These are phyloP conservation scores for Heliconius hewitsoni DNA, from an alignment of 1,140 invertebrate genomes.

Conservation along the genomic window DNA sequence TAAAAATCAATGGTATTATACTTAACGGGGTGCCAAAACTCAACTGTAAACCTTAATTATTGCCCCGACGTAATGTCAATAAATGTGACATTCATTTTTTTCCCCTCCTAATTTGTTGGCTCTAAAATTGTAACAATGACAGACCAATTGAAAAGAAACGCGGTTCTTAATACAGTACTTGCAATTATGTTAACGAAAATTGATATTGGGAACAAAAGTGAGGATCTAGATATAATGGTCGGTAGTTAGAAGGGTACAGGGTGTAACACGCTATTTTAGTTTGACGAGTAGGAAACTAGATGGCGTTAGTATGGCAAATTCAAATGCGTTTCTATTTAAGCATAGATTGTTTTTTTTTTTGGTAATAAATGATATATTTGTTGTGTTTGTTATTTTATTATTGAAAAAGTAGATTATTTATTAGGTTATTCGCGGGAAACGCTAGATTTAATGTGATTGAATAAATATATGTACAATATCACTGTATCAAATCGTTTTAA, in stretches of 20 bases:
- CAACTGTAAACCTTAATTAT: conserved; percentile 66
- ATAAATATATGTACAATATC: neutral
- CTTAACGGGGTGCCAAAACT: conserved; percentile 66
- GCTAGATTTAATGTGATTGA: neutral
- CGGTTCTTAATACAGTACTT: conserved; percentile 12
- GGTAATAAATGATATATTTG: neutral
- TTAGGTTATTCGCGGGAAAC: neutral
- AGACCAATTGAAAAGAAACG: conserved; percentile 43
- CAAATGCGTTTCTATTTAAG: conserved; percentile 46
- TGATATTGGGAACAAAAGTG: conserved; percentile 28
- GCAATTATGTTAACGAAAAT: conserved; percentile 27
- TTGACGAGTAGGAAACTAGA: conserved; percentile 51
- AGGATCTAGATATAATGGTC: conserved; percentile 51
- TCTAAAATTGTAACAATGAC: conserved; percentile 63
- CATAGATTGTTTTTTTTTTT: conserved; percentile 16
- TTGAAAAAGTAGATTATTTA: neutral
- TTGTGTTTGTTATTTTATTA: neutral
- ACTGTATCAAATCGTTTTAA: neutral
- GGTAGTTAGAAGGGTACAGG: conserved; percentile 59
- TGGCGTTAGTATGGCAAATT: conserved; percentile 46
- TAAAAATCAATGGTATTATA: conserved; percentile 64
- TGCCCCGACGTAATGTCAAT: conserved; percentile 72
- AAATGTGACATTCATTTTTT: conserved; percentile 68
- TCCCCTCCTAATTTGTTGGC: conserved; percentile 76
- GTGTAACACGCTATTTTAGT: conserved; percentile 55